phyloP scores from a whole-genome alignment of 2,888 invertebrate genomes.

The Nephrotoma guestfalica region DNA sequence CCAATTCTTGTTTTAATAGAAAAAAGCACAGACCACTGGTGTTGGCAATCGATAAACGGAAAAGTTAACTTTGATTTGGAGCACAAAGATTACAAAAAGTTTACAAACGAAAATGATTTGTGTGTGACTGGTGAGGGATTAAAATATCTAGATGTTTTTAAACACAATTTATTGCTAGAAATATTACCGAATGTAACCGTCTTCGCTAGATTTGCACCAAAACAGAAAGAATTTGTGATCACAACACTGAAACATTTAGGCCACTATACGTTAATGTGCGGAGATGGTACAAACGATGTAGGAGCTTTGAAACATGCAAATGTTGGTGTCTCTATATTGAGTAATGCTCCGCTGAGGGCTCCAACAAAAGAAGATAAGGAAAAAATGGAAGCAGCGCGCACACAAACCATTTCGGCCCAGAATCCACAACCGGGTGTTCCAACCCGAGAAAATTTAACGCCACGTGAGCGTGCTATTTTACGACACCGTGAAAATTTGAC shows the following conservation, averaged over 20 bases:
- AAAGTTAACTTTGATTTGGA: slow-evolving; percentile 39
- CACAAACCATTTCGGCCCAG: background rate
- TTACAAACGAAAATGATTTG: slow-evolving; percentile 67
- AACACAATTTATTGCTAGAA: slow-evolving; percentile 46
- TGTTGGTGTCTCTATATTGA: slow-evolving; percentile 83
- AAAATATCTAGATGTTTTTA: slow-evolving; percentile 47
- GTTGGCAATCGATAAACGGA: slow-evolving; percentile 66
- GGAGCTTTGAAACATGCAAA: slow-evolving; percentile 97
- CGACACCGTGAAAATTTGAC: slow-evolving; percentile 26
- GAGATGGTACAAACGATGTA: slow-evolving; percentile 99
- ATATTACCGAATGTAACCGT: slow-evolving; percentile 79
- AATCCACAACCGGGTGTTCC: background rate
- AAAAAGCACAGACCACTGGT: slow-evolving; percentile 36
- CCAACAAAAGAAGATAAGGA: slow-evolving; percentile 20
- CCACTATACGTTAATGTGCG: slow-evolving; percentile 92
- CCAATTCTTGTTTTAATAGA: slow-evolving; percentile 47
- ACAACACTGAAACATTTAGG: slow-evolving; percentile 74
- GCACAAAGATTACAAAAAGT: slow-evolving; percentile 30
- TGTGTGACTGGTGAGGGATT: slow-evolving; percentile 93
- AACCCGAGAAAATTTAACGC: slow-evolving; percentile 19
- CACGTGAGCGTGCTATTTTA: slow-evolving; percentile 24
- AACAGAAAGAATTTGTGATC: slow-evolving; percentile 94
- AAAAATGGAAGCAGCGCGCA: slow-evolving; percentile 7
- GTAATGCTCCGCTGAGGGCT: slow-evolving; percentile 57
- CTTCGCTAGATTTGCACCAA: slow-evolving; percentile 95